Evolutionary conservation across 2,888 invertebrate species (phyloP), one percentile per base, ranked within the genome.

Genomic region (Peribatodes rhomboidaria): DNA sequence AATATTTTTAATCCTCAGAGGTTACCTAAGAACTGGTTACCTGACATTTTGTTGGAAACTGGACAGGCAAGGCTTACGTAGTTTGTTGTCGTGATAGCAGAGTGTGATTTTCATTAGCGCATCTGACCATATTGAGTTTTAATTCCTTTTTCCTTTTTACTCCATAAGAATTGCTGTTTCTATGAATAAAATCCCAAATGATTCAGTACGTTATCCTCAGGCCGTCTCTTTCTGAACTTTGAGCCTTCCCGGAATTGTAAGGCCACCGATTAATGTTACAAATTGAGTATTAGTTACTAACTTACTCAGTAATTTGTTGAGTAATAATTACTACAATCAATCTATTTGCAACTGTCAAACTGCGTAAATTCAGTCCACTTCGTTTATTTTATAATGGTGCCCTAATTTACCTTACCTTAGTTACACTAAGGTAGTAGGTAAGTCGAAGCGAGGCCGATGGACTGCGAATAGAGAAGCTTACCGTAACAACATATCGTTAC

Each of bases 161-260:
- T 27, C 18, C 4, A 3, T 33, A 35, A 7, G 3, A n/a, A 20
- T n/a, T 37, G 18, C 20, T 1, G 37, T 42, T 59, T 1, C 20
- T 8, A 14, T 31, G 42, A 33, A 41, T 35, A n/a, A 47, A 64
- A 47, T 58, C 57, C 65, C 33, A 70, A 63, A 65, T 66, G 37
- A 47, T 39, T 46, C 47, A 46, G 14, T 41, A 47, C 33, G 53
- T 78, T 83, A 77, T 87, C 84, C 86, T 86, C 84, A 79, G 67
- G 63, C 78, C 66, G 67, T 84, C 82, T 73, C 77, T 72, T 75
- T 84, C 82, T 13, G 1, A 33, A 18, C 27, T 27, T 53, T 39
- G 70, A 72, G 80, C 80, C 74, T 86, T 84, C 85, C 71, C 47
- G 70, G 78, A 80, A 81, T 63, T 67, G 67, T 69, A 72, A 69